A percentile compares a stretch with the other conserved stretches of the same genome.
These are phyloP conservation scores for Microctenopoma steveboyesi DNA, from an alignment of 2,797 vertebrate species.

Conservation along the genomic window DNA sequence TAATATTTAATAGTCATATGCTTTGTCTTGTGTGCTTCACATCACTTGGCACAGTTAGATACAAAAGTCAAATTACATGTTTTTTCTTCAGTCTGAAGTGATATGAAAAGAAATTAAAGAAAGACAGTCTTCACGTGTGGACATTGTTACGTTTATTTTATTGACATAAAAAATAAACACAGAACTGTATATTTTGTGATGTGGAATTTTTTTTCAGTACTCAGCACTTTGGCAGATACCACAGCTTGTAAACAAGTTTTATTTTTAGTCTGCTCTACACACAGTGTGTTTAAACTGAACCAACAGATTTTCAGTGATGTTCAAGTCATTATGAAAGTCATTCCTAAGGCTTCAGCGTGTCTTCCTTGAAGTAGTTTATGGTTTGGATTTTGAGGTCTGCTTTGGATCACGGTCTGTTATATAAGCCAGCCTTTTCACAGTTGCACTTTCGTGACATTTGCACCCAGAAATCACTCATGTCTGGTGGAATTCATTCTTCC, in stretches of 20 bases:
- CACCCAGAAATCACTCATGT: background rate
- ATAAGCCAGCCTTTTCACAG: background rate
- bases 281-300: background rate
- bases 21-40: too few species aligned
- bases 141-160: too few species aligned
- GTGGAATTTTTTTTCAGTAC: too few species aligned
- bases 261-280: background rate
- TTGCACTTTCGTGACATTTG: conserved; percentile 3
- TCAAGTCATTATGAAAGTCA: background rate
- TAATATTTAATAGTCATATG: too few species aligned
- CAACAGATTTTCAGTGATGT: background rate
- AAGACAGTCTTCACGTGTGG: too few species aligned
- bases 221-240: background rate
- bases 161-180: too few species aligned
- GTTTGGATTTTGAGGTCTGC: background rate
- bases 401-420: background rate
- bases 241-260: background rate
- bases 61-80: too few species aligned
- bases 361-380: background rate
- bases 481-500: background rate
- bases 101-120: too few species aligned
- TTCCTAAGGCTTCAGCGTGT: background rate
- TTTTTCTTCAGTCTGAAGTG: background rate
- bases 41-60: too few species aligned
- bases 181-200: too few species aligned